Evolutionary conservation across 2,888 invertebrate species (phyloP), one percentile per base, ranked within the genome.

Genomic region (Heterodera filipjevi): DNA sequence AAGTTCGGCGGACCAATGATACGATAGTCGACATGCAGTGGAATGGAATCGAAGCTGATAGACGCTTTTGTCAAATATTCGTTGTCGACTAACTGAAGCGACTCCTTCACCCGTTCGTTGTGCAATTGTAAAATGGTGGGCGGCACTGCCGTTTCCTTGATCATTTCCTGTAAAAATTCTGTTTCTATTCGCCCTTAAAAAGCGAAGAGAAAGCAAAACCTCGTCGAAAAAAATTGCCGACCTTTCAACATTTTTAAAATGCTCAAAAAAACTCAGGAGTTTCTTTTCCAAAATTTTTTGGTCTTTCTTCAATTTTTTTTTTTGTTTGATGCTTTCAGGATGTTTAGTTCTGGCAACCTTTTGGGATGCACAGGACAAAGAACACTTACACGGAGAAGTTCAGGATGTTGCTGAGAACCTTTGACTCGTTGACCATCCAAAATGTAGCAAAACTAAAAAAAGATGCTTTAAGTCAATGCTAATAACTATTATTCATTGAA

Each of bases 391-490:
- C 35, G 44, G 12, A n/a, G 22, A n/a, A 27, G 44, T 8, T 33
- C 19, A 2, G 78, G 39, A 30, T 27, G 14, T 16, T 53, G 71
- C 73, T 79, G 80, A 19, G 22, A 3, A 8, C 30, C 14, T 14
- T 64, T 75, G 10, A 81, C 76, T 3, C 81, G 81, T 68, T 81
- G 81, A 44, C 81, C 81, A 75, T 81, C 81, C 32, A 27, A 22
- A 64, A 81, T 66, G 16, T 22, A 30, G 73, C 72, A 81, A 6
- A 81, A 44, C 46, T 81, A 53, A 19, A 16, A 19, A 49, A 72
- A 32, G 2, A 27, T n/a, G 14, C 2, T 35, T 22, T 73, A n/a
- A n/a, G n/a, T 27, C 1, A 46, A 14, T n/a, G 1, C 39, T 32
- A 32, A 16, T 10, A 19, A 32, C 8, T 22, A 35, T 22, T 33